Evolutionary conservation across 2,797 vertebrate species (phyloP).

Genomic region (Lophius americanus): DNA sequence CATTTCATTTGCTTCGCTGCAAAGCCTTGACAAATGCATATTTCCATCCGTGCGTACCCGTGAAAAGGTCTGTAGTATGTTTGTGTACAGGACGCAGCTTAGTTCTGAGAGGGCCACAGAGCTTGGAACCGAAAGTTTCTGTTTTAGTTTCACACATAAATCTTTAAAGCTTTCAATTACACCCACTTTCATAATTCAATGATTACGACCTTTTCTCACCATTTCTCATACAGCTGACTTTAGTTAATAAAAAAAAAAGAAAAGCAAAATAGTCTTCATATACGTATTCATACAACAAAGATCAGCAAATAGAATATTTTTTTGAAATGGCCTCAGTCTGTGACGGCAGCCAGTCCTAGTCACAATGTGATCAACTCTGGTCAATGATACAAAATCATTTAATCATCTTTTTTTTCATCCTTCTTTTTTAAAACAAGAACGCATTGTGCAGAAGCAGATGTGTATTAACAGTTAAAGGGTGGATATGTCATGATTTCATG

Average conservation of each 20-base stretch:
- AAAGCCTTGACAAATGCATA: constrained; percentile 67
- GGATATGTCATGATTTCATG: constrained; percentile 56
- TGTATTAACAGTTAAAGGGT: constrained; percentile 61
- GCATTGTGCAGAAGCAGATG: constrained; percentile 59
- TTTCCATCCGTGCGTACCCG: constrained; percentile 63
- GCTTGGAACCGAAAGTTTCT: constrained; percentile 77
- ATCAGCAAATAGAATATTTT: constrained; percentile 62
- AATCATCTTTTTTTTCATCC: constrained; percentile 17
- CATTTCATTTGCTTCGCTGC: constrained; percentile 62
- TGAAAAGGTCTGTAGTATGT: constrained; percentile 58
- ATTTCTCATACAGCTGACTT: constrained; percentile 54
- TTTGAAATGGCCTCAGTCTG: constrained; percentile 60
- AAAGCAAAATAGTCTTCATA: constrained; percentile 33
- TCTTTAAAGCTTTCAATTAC: constrained; percentile 80
- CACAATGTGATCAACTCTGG: constrained; percentile 44
- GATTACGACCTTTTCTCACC: constrained; percentile 62
- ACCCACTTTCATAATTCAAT: constrained; percentile 61
- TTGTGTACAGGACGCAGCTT: constrained; percentile 65
- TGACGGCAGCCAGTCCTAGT: constrained; percentile 62
- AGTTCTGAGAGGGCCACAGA: constrained; percentile 60
- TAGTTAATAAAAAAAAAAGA: constrained; percentile 23
- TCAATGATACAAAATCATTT: constrained; percentile 66
- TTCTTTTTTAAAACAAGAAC: constrained; percentile 47
- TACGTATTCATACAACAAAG: constrained; percentile 56
- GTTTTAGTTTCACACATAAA: constrained; percentile 66